Evolutionary conservation across 2,888 invertebrate species (phyloP).

Genomic region (Trachelus iudaicus): DNA sequence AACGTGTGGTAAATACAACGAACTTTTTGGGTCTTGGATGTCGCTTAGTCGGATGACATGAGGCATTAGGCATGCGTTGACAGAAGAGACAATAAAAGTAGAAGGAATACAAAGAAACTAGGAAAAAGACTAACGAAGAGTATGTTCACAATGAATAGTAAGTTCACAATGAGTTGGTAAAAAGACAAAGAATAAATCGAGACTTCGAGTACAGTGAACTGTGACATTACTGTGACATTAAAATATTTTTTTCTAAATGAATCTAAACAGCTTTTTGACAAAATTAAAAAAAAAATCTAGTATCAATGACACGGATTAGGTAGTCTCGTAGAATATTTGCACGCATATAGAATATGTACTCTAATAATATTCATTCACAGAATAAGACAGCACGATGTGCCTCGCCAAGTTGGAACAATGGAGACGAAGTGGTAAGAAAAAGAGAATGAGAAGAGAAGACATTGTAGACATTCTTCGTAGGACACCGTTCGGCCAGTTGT

Average conservation of each 20-base stretch:
- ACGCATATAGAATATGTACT: neutral
- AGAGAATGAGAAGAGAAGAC: neutral
- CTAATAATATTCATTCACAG: neutral
- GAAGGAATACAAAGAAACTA: neutral
- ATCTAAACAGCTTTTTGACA: neutral
- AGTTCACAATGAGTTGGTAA: too few species aligned
- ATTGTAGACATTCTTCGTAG: neutral
- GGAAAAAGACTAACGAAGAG: neutral
- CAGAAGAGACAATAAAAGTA: neutral
- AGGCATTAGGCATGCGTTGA: neutral
- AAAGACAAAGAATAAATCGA: too few species aligned
- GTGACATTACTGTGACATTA: neutral
- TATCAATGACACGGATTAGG: neutral
- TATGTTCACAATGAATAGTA: too few species aligned
- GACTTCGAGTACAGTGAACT: neutral
- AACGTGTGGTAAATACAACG: neutral
- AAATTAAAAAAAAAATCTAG: neutral
- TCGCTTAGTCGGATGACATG: neutral
- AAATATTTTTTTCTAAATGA: neutral
- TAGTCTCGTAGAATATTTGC: neutral
- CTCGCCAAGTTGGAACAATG: neutral
- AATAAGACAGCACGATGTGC: neutral
- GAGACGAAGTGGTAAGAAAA: neutral
- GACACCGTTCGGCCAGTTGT: neutral
- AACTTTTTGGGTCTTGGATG: neutral